Evolutionary conservation across 1,140 invertebrate genomes (phyloP).

Genomic region (Pararge aegeria): DNA sequence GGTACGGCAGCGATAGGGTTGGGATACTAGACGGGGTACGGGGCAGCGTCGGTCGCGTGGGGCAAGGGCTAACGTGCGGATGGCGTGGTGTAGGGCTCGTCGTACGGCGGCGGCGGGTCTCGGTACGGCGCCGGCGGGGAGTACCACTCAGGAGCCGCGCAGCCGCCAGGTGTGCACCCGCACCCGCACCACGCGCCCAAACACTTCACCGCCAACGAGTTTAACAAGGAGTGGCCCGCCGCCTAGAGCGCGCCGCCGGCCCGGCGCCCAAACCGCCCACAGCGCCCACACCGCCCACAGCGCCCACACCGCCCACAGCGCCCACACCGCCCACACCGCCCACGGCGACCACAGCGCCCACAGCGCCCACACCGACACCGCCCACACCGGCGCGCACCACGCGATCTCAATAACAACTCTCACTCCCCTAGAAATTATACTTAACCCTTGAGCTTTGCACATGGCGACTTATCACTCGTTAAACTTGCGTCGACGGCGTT

Average conservation of each 20-base stretch:
- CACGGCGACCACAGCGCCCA: constrained; percentile 5
- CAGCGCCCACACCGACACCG: neutral
- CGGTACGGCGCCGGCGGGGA: constrained; percentile 63
- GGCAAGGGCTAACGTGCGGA: constrained; percentile 42
- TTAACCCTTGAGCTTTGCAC: neutral
- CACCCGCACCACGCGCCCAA: constrained; percentile 77
- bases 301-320: constrained; percentile 15
- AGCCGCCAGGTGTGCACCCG: constrained; percentile 70
- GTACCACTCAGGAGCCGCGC: constrained; percentile 60
- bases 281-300: too few relatives aligned
- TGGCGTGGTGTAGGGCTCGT: constrained; percentile 66
- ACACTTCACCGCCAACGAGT: constrained; percentile 75
- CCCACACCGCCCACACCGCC: constrained; percentile 7
- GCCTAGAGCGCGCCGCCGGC: constrained; percentile 47
- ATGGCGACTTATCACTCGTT: too few relatives aligned
- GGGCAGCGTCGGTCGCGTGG: constrained; percentile 14
- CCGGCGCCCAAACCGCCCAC: constrained; percentile 14
- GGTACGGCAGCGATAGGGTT: neutral
- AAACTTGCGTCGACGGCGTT: too few relatives aligned
- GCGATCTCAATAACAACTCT: neutral
- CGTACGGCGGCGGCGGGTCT: constrained; percentile 74
- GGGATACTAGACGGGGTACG: constrained; percentile 34
- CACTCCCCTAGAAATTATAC: neutral
- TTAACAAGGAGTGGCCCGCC: constrained; percentile 79
- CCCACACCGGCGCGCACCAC: neutral